Percentiles rank a stretch among this genome's conserved stretches.
phyloP scores from a whole-genome alignment of 2,888 invertebrate species.

The Patella caerulea region DNA sequence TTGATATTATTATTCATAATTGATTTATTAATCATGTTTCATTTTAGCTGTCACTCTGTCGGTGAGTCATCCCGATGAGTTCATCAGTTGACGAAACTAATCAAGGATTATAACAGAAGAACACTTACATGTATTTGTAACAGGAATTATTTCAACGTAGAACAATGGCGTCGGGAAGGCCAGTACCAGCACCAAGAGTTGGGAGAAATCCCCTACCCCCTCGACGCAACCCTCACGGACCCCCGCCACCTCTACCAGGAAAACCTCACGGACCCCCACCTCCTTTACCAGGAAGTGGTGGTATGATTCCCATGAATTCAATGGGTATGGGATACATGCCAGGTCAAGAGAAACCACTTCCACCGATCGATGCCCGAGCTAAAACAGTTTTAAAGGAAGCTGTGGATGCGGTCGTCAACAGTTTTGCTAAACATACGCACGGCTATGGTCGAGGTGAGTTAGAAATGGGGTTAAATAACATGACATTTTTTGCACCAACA shows the following conservation, averaged over 20 bases:
- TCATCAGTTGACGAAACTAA: too few species aligned
- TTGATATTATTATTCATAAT: too few species aligned
- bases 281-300: slow-evolving; percentile 28
- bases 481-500: background rate
- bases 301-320: slow-evolving; percentile 34
- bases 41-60: too few species aligned
- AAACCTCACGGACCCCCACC: slow-evolving; percentile 25
- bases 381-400: slow-evolving; percentile 77
- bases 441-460: slow-evolving; percentile 80
- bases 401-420: slow-evolving; percentile 82
- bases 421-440: slow-evolving; percentile 82
- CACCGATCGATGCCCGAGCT: slow-evolving; percentile 57
- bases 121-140: too few species aligned
- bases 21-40: too few species aligned
- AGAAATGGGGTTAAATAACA: background rate
- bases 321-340: slow-evolving; percentile 38
- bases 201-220: slow-evolving; percentile 23
- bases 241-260: slow-evolving; percentile 19
- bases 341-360: slow-evolving; percentile 26
- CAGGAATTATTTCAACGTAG: too few species aligned
- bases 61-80: too few species aligned
- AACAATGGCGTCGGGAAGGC: slow-evolving; percentile 23
- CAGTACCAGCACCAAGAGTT: slow-evolving; percentile 39
- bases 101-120: too few species aligned
- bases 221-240: slow-evolving; percentile 13